Conservation (phyloP, 2,113 vertebrate genomes). For the Glaucomys volans region DNA sequence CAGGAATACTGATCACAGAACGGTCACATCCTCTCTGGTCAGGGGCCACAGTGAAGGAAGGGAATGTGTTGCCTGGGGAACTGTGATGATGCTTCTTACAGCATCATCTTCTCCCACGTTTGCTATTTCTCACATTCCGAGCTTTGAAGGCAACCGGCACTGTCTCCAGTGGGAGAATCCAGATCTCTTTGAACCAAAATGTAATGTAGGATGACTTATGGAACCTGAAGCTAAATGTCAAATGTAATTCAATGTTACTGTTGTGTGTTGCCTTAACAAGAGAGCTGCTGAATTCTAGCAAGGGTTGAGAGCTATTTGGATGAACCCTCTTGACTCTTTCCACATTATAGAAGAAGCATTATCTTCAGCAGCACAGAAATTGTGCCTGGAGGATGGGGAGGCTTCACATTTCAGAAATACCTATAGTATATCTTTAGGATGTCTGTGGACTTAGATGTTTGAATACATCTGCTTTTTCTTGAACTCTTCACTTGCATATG, state of each 20-base stretch:
- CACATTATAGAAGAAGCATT: not conserved
- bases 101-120: slow-evolving; percentile 61
- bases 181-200: slow-evolving; percentile 76
- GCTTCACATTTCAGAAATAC: not conserved
- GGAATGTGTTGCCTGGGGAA: not conserved
- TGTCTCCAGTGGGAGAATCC: slow-evolving; percentile 77
- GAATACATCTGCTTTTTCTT: not conserved
- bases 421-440: not conserved
- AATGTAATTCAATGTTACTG: slow-evolving; percentile 76
- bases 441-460: not conserved
- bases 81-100: not conserved
- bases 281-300: slow-evolving; percentile 12
- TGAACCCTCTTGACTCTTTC: not conserved
- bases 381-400: not conserved
- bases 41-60: not conserved
- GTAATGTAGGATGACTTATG: slow-evolving; percentile 81
- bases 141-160: slow-evolving; percentile 79
- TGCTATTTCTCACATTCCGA: slow-evolving; percentile 61
- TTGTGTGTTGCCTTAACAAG: slow-evolving; percentile 67
- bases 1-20: slow-evolving; percentile 26
- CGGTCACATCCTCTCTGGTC: not conserved
- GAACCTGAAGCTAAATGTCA: slow-evolving; percentile 83
- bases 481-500: not conserved
- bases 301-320: not conserved
- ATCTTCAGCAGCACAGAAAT: not conserved